Base-by-base conservation (phyloP, 1,140 invertebrate species). In the Cataglyphis hispanica region DNA sequence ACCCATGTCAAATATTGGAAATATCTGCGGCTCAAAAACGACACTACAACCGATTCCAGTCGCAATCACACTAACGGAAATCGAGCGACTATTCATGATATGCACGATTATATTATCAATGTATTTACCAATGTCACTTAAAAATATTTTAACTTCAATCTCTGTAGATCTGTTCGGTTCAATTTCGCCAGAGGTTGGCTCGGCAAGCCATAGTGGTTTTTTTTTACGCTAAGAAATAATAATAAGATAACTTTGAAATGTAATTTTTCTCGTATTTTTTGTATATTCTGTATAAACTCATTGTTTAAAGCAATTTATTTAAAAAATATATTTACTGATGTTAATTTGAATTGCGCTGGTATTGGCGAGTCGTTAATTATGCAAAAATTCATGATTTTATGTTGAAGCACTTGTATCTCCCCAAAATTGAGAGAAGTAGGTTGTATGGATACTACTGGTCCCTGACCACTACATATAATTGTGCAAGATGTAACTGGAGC, bases 301-400 rank as follows among this genome's bases (percentile, higher is more conserved):
- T 61, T 50, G 34, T 46, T 77, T 50, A 64, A 16, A 60, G 0
- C 0, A 31, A 58, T 6, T 50, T 53, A 78, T 34, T 64, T 1
- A 0, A 16, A 40, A 72, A 67, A 56, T 66, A 56, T 66, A 86
- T 11, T 91, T 92, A 95, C 95, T 61, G 93, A 72, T 16, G 85
- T 56, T 1, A 90, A 74, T 50, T 76, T 88, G 60, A 94, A 93
- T 31, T 89, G 86, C 1, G 95, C 95, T 22, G 91, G 72, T 81
- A 96, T 94, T 0, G 95, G 95, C 6, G 95, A 95, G 75, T 95
- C 94, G 75, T 95, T 96, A 4, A 90, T 90, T 6, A 96, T 50
- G 10, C 70, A 84, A 4, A 96, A 87, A 31, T 81, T 77, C 84
- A 92, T 87, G 2, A 72, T 74, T 66, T 85, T 84, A 56, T 84